Evolutionary conservation across 2,888 invertebrate genomes (phyloP).

Genomic region (Amphipyra tragopoginis): DNA sequence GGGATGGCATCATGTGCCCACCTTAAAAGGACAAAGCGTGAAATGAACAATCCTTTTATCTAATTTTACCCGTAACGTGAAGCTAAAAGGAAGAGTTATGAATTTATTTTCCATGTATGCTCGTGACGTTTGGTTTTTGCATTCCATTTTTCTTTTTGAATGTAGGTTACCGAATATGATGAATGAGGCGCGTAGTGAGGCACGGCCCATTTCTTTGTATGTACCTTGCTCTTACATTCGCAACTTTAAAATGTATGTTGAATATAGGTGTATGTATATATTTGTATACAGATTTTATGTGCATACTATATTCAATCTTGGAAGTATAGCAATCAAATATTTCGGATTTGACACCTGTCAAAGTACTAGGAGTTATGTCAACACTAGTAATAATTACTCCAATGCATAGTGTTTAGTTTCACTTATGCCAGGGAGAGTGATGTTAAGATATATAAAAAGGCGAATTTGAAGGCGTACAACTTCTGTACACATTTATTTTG

Average conservation of each 20-base stretch:
- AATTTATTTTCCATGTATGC: constrained; percentile 31
- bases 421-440: no score
- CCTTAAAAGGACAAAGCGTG: constrained; percentile 31
- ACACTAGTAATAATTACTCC: no score
- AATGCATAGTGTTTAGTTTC: no score
- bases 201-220: constrained; percentile 37
- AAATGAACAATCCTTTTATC: constrained; percentile 47
- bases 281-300: no score
- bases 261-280: constrained; percentile 13
- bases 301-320: not conserved
- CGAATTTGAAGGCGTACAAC: no score
- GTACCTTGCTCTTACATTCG: constrained; percentile 24
- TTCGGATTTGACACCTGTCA: no score
- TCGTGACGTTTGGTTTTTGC: constrained; percentile 42
- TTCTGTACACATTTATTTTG: no score
- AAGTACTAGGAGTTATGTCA: no score
- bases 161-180: constrained; percentile 50
- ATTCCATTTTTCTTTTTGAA: constrained; percentile 46
- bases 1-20: constrained; percentile 27
- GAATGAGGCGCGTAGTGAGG: constrained; percentile 37
- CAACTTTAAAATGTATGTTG: constrained; percentile 32
- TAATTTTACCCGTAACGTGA: constrained; percentile 33
- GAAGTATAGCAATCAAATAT: no score
- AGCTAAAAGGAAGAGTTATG: constrained; percentile 39
- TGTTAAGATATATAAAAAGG: no score